Percentiles rank a stretch among this genome's conserved stretches.
Evolutionary conservation across 2,888 invertebrate genomes (phyloP).

Genomic region (Pollenia labialis): DNA sequence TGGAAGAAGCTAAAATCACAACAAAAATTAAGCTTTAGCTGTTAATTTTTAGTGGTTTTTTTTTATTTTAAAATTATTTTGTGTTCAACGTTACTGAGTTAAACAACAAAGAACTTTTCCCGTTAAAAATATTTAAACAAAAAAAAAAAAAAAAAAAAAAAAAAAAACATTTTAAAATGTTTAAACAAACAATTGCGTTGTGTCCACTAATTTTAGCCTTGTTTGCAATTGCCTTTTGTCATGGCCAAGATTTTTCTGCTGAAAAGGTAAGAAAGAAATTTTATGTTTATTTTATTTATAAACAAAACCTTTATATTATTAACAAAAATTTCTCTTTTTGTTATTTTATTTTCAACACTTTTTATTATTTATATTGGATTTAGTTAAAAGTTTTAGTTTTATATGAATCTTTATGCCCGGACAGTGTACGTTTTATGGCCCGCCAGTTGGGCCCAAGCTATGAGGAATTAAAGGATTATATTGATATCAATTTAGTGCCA

Average conservation of each 20-base stretch:
- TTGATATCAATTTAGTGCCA: constrained; percentile 86
- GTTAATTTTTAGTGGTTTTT: not conserved
- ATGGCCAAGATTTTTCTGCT: constrained; percentile 37
- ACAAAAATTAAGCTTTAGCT: constrained; percentile 1
- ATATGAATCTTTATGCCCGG: constrained; percentile 88
- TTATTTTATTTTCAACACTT: not conserved
- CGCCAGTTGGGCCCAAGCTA: constrained; percentile 86
- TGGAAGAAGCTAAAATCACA: not conserved
- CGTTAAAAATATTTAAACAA: constrained; percentile 4
- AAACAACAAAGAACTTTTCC: constrained; percentile 2
- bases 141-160: not conserved
- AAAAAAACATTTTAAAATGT: constrained; percentile 7
- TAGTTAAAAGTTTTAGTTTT: constrained; percentile 85
- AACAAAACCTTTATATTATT: not conserved
- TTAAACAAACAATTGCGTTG: constrained; percentile 26
- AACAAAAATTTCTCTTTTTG: not conserved
- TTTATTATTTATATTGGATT: constrained; percentile 13
- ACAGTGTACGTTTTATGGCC: constrained; percentile 86
- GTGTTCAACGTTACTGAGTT: not conserved
- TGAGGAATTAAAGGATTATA: constrained; percentile 84
- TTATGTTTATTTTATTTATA: not conserved
- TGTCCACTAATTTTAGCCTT: constrained; percentile 10
- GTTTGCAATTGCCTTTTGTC: constrained; percentile 13
- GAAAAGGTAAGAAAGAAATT: constrained; percentile 44
- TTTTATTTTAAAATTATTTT: not conserved